Percentiles rank a stretch among this genome's conserved stretches.
Evolutionary conservation across 2,797 vertebrate genomes (phyloP).

Genomic region (Sebastes iracundus): DNA sequence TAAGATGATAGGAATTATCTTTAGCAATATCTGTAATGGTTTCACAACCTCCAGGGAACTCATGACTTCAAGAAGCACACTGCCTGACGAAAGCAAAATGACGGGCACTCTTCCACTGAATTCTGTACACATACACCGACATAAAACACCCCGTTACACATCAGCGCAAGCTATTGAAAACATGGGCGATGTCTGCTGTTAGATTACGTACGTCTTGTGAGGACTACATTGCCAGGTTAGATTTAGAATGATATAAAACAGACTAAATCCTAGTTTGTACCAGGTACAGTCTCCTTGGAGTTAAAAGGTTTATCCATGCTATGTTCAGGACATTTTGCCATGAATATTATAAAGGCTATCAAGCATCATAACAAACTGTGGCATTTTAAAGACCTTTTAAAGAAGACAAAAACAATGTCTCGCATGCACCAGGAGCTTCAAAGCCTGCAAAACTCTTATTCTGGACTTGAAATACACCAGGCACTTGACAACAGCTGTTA

Average conservation of each 20-base stretch:
- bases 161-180: slow-evolving; percentile 18
- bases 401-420: slow-evolving; percentile 63
- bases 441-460: slow-evolving; percentile 69
- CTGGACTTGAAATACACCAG: slow-evolving; percentile 77
- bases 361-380: slow-evolving; percentile 38
- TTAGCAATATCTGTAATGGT: slow-evolving; percentile 15
- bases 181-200: neutral
- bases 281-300: slow-evolving; percentile 41
- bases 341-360: slow-evolving; percentile 33
- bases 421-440: slow-evolving; percentile 76
- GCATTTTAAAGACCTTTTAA: slow-evolving; percentile 62
- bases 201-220: neutral
- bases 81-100: neutral
- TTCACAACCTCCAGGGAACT: slow-evolving; percentile 25
- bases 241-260: slow-evolving; percentile 44
- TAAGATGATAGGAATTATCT: neutral
- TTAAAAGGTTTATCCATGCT: slow-evolving; percentile 17
- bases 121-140: neutral
- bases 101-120: slow-evolving; percentile 22
- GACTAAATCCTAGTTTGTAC: slow-evolving; percentile 31
- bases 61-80: neutral
- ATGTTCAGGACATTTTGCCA: slow-evolving; percentile 20
- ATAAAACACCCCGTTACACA: neutral
- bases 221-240: neutral
- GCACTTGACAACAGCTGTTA: slow-evolving; percentile 80